Percentiles rank a stretch among this genome's conserved stretches.
Conservation (phyloP, 2,888 invertebrate species). For the Sinodicranocentrus sp. region DNA sequence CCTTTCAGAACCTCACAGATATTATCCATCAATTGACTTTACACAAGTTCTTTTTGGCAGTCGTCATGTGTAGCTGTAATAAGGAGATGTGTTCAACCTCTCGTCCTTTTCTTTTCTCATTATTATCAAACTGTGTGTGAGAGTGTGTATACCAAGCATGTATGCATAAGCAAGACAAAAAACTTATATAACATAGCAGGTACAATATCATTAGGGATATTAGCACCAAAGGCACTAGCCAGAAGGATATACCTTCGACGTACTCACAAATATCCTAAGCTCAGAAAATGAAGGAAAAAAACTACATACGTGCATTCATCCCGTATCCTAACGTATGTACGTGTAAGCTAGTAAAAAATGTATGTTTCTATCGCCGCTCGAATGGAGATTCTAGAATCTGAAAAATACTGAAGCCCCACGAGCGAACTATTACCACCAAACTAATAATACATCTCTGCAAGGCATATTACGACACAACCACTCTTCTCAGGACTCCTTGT, state of each 20-base stretch:
- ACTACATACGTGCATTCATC: neutral
- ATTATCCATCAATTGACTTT: constrained; percentile 32
- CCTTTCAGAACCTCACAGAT: constrained; percentile 15
- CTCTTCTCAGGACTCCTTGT: neutral
- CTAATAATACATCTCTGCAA: constrained; percentile 9
- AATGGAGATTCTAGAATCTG: constrained; percentile 25
- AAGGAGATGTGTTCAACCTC: neutral
- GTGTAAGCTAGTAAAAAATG: neutral
- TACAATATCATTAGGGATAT: constrained; percentile 52
- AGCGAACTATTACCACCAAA: constrained; percentile 33
- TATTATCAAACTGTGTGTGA: constrained; percentile 40
- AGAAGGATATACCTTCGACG: neutral
- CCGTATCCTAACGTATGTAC: neutral
- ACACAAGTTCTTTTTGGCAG: constrained; percentile 13
- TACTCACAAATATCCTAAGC: too few relatives aligned
- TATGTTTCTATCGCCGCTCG: constrained; percentile 4
- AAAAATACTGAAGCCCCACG: constrained; percentile 42
- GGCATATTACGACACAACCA: too few relatives aligned
- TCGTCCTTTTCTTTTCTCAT: constrained; percentile 38
- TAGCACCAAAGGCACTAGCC: constrained; percentile 34
- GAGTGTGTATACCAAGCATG: neutral
- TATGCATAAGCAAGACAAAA: neutral
- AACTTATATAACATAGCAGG: constrained; percentile 24
- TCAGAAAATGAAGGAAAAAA: constrained; percentile 18
- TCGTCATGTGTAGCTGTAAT: constrained; percentile 5